Base-by-base conservation (phyloP, 2,797 vertebrate species). In the Pogoniulus pusillus region DNA sequence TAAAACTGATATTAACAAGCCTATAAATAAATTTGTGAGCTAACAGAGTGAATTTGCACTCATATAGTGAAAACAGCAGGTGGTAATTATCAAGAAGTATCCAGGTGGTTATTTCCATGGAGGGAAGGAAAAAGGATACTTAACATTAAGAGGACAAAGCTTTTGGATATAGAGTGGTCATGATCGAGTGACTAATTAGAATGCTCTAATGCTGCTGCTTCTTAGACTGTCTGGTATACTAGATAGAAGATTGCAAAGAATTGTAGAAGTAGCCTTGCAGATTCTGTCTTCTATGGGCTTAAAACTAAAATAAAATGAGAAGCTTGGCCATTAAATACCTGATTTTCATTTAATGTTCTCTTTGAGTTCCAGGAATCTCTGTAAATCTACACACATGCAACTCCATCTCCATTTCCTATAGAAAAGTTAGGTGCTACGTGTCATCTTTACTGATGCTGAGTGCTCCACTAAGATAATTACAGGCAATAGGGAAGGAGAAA, bases 361-460 rank as follows among this genome's bases (percentile, higher is more conserved):
- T 82, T 82, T 41, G 24, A 7, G 9, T n/a, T 82, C 37, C 55
- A 87, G 69, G 87, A 87, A 66, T 80, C 32, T 74, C 22, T 59
- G 3, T 74, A 51, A 26, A 71, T 62, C 37, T 73, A 8, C 18
- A 59, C 15, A 24, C 32, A 13, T 34, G 26, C 5, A 58, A 12
- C 2, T 22, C 16, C 9, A 4, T 2, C 7, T 45, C n/a, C 10
- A 19, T 62, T 80, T 77, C 16, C 18, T 63, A 29, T 60, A 34
- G 35, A 54, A 27, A 63, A 74, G 19, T 65, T 82, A 26, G 0
- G 0, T 22, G 6, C 62, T 71, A 22, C 27, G 9, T 3, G 2
- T 63, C 39, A 37, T 59, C 66, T 75, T 62, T 45, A 47, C 29
- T 65, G 37, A 77, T 82, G 13, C 54, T 16, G 20, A 68, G 16